Evolutionary conservation across 2,797 vertebrate genomes (phyloP).

Genomic region (Zalophus californianus): DNA sequence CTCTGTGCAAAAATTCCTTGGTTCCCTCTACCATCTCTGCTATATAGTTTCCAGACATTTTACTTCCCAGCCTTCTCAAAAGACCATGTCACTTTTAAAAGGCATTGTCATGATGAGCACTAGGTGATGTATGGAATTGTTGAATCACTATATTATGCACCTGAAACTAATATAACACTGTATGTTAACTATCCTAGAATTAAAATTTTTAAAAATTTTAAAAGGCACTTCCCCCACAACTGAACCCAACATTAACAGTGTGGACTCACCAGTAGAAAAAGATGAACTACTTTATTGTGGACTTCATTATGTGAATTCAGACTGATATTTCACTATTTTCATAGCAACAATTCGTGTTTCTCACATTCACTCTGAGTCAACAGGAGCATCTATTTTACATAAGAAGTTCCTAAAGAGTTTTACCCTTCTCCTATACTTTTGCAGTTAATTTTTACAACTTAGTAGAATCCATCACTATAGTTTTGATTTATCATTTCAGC

Average conservation of each 20-base stretch:
- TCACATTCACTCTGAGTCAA: background rate
- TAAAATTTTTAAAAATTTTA: background rate
- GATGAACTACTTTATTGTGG: background rate
- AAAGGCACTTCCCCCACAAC: background rate
- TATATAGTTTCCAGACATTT: background rate
- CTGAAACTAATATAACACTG: background rate
- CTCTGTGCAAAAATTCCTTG: background rate
- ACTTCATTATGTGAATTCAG: background rate
- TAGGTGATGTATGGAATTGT: background rate
- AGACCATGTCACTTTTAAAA: background rate
- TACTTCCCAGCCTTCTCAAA: background rate
- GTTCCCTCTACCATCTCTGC: background rate
- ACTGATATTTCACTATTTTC: background rate
- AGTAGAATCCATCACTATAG: background rate
- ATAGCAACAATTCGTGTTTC: background rate
- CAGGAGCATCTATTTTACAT: background rate
- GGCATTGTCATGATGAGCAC: background rate
- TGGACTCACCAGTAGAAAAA: background rate
- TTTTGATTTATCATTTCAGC: constrained; percentile 9
- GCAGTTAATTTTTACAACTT: background rate
- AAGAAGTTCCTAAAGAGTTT: background rate
- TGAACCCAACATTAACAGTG: background rate
- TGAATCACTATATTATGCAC: background rate
- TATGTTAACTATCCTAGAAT: background rate
- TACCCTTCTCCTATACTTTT: background rate